Evolutionary conservation across 2,888 invertebrate genomes (phyloP).

Genomic region (Lithosia quadra): DNA sequence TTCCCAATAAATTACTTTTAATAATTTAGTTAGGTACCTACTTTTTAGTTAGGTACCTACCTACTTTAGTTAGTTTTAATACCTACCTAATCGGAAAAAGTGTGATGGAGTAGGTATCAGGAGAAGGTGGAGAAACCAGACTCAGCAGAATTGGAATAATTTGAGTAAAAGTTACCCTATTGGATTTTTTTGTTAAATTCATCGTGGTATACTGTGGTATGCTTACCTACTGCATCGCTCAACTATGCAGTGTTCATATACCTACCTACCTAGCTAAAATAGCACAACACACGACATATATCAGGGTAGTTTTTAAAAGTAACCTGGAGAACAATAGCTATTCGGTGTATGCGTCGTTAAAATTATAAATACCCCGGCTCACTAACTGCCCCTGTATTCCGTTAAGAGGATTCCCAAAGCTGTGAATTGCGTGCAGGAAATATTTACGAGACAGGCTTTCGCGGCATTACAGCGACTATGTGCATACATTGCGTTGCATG

Average conservation of each 20-base stretch:
- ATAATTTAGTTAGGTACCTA: too few species aligned
- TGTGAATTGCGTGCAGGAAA: constrained; percentile 84
- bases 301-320: constrained; percentile 51
- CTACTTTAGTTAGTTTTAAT: too few species aligned
- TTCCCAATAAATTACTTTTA: too few species aligned
- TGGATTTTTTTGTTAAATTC: too few species aligned
- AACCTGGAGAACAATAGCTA: constrained; percentile 67
- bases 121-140: too few species aligned
- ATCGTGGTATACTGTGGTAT: not conserved
- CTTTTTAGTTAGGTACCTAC: too few species aligned
- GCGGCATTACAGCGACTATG: constrained; percentile 80
- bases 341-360: constrained; percentile 68
- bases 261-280: too few species aligned
- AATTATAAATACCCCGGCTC: constrained; percentile 79
- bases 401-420: constrained; percentile 85
- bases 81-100: too few species aligned
- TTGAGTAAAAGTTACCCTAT: too few species aligned
- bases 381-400: constrained; percentile 83
- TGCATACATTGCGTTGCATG: constrained; percentile 72
- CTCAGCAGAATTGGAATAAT: not conserved
- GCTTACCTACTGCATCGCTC: not conserved
- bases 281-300: not conserved
- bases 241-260: not conserved
- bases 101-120: too few species aligned
- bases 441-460: constrained; percentile 85